Base-by-base conservation (phyloP, 1,140 invertebrate species). In the Macrobrachium nipponense region DNA sequence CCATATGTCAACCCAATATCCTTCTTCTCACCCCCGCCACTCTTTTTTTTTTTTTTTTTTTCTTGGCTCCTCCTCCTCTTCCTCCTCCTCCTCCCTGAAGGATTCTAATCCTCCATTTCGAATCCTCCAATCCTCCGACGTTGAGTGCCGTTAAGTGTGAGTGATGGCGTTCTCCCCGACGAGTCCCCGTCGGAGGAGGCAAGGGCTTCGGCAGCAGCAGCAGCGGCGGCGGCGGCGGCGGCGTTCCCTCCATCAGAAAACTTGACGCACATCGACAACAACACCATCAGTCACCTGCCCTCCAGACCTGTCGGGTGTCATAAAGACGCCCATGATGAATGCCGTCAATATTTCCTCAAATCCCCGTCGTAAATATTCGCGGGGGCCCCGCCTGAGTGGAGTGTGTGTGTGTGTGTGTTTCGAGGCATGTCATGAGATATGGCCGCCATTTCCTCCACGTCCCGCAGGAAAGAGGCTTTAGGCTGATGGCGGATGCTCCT, bases 201-300 rank as follows among this genome's bases (percentile, higher is more conserved):
- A 4, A 4, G 4, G 27, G 27, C 27, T 1, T 2, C 4, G 27
- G 27, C 27, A 4, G 1, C 27, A 4, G 1, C 27, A 4, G 27
- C 27, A 36, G 27, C 27, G 4, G 27, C 27, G 4, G 27, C 27
- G 1, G 27, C 27, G 4, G 27, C 27, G 4, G 7, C 51, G 51
- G 51, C 51, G 12, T 51, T 68, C 60, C 82, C 73, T 78, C 82
- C 82, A 84, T 84, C 82, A 84, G 51, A 84, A 60, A 84, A 75
- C 82, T 84, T 84, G 82, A 84, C 82, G 73, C 82, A 64, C 72
- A 62, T 78, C 82, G 82, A 84, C 82, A 84, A 84, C 82, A 84
- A 62, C 73, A 77, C 82, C 82, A 84, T 84, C 82, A 68, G 61
- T 84, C 82, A 84, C 76, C 36, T 51, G 62, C 73, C 51, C 51